Evolutionary conservation across 2,113 vertebrate species (phyloP).

Genomic region (Carassius gibelio): DNA sequence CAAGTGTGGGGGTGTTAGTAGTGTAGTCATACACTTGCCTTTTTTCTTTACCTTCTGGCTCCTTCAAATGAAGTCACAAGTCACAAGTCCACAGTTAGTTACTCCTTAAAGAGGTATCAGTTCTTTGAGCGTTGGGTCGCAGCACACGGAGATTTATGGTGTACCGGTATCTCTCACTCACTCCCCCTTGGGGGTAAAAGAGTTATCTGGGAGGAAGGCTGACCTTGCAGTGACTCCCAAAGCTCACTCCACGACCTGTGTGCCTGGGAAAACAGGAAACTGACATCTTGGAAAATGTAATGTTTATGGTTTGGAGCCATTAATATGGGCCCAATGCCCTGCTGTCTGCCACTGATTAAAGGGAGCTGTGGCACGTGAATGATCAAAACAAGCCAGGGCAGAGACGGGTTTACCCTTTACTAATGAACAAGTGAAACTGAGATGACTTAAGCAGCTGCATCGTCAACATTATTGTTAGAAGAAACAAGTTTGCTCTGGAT

Average conservation of each 20-base stretch:
- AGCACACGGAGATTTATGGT: conserved; percentile 1
- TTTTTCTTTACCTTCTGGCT: conserved; percentile 6
- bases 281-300: conserved; percentile 74
- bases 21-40: neutral
- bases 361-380: conserved; percentile 38
- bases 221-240: conserved; percentile 85
- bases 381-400: conserved; percentile 25
- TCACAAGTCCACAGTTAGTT: conserved; percentile 3
- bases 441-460: conserved; percentile 34
- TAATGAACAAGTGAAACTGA: conserved; percentile 15
- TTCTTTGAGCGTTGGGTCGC: neutral
- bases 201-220: conserved; percentile 80
- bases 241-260: conserved; percentile 78
- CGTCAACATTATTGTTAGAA: neutral
- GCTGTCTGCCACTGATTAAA: conserved; percentile 61
- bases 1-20: conserved; percentile 10
- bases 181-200: conserved; percentile 10
- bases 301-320: conserved; percentile 70
- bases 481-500: neutral
- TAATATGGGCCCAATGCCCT: conserved; percentile 53
- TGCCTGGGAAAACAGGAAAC: conserved; percentile 85
- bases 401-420: conserved; percentile 15
- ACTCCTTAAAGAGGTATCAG: conserved; percentile 22
- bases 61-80: neutral
- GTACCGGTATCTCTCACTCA: conserved; percentile 12